Evolutionary conservation across 2,113 vertebrate genomes (phyloP), one percentile per base, ranked within the genome.

Genomic region (Empidonax alnorum): DNA sequence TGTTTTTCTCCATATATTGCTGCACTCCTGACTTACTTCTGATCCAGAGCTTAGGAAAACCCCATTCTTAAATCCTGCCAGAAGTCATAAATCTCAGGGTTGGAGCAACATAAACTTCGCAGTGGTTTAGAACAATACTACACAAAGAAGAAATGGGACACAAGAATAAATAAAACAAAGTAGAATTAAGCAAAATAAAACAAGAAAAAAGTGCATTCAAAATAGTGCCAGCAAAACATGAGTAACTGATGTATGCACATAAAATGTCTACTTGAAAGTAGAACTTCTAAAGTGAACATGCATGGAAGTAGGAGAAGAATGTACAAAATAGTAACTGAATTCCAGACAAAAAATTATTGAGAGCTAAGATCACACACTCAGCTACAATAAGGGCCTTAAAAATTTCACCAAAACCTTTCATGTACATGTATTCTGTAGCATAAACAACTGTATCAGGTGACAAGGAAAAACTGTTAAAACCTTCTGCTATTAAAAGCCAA

Each of bases 401-500:
- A 63, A 33, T 66, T 66, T 67, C 55, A 96, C 33, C 24, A 46
- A 61, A 88, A 63, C 20, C 63, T 46, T 47, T 69, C 81, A 73
- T 14, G 30, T 46, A 55, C 42, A 25, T 59, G 50, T 74, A 85
- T 44, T 82, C 35, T 3, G 1, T 62, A 76, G 33, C 33, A 85
- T 41, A 86, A 96, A 90, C 50, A 91, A 52, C n/a, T 2, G 0
- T 67, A 92, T 78, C 53, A 83, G 66, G 30, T 95, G 50, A 67
- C 78, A 94, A 37, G 59, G 67, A 80, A 91, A 95, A 85, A 59
- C 19, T 69, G 46, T 80, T 84, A 91, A 6, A 37, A 72, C 25
- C 12, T 69, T 92, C 76, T 81, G 52, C 65, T 91, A 81, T 77
- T 91, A 82, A 91, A 92, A 87, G 52, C 44, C 55, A 82, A 74